These are phyloP conservation scores for Athene cunicularia DNA, from an alignment of 2,113 vertebrate genomes.

Conservation along the genomic window DNA sequence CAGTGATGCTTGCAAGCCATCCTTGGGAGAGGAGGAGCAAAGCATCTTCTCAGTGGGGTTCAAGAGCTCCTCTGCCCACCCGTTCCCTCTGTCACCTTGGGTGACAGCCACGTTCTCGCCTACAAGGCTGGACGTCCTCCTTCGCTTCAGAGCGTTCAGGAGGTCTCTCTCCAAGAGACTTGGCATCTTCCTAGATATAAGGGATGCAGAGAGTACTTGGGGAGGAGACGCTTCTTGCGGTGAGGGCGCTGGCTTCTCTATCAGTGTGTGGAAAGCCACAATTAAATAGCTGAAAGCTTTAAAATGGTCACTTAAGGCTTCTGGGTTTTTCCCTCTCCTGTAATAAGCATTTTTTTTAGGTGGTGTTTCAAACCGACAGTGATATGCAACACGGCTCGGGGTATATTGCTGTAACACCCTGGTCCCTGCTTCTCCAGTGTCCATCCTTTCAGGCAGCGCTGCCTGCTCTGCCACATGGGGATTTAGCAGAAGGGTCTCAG, in stretches of 20 bases:
- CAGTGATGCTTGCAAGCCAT: background rate
- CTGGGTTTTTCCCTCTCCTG: background rate
- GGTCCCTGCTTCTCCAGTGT: background rate
- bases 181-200: background rate
- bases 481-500: background rate
- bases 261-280: background rate
- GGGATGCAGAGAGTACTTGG: background rate
- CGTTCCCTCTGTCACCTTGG: accelerated
- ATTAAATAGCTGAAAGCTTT: conserved; percentile 41
- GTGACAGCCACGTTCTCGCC: background rate
- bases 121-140: background rate
- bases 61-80: background rate
- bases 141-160: background rate
- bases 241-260: background rate
- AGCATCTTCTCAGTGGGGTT: background rate
- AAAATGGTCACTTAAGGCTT: conserved; percentile 6
- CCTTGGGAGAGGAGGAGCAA: background rate
- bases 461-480: background rate
- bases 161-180: background rate
- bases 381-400: accelerated
- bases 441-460: background rate
- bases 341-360: background rate
- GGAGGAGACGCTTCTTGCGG: background rate
- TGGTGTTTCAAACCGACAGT: background rate
- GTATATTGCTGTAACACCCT: background rate